Conservation (phyloP, 1,140 invertebrate genomes). For the Vollenhovia emeryi region DNA sequence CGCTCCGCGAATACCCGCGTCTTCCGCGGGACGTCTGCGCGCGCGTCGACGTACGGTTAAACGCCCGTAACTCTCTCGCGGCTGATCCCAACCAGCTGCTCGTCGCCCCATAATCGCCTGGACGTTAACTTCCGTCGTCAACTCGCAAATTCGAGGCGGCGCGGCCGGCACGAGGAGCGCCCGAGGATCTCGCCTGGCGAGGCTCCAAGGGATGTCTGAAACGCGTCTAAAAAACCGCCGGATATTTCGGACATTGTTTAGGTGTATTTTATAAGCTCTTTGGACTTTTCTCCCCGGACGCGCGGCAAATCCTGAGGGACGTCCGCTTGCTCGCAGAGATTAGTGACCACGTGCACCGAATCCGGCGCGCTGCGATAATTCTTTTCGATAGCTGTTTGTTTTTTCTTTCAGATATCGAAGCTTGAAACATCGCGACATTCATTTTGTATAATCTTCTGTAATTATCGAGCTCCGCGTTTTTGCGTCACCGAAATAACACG, state of each 20-base stretch:
- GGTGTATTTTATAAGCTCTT: slow-evolving; percentile 6
- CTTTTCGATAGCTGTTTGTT: no score
- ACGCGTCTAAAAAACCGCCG: slow-evolving; percentile 31
- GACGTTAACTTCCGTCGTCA: background rate
- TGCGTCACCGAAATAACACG: background rate
- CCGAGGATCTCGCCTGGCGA: slow-evolving; percentile 29
- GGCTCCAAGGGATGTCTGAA: slow-evolving; percentile 31
- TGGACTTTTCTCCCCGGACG: slow-evolving; percentile 12
- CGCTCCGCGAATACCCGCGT: background rate
- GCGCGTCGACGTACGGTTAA: background rate
- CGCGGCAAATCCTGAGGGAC: background rate
- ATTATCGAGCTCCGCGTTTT: background rate
- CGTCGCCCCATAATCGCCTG: background rate
- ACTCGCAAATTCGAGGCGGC: slow-evolving; percentile 8
- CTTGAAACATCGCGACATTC: background rate
- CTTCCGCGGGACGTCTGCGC: background rate
- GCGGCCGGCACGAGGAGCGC: background rate
- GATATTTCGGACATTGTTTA: slow-evolving; percentile 44
- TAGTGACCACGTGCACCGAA: background rate
- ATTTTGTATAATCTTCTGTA: background rate
- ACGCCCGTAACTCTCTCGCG: background rate
- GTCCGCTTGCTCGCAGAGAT: background rate
- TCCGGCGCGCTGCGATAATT: background rate
- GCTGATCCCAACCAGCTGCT: background rate
- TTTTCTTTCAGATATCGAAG: background rate